Evolutionary conservation across 2,113 vertebrate genomes (phyloP).

Genomic region (Lepus europaeus): DNA sequence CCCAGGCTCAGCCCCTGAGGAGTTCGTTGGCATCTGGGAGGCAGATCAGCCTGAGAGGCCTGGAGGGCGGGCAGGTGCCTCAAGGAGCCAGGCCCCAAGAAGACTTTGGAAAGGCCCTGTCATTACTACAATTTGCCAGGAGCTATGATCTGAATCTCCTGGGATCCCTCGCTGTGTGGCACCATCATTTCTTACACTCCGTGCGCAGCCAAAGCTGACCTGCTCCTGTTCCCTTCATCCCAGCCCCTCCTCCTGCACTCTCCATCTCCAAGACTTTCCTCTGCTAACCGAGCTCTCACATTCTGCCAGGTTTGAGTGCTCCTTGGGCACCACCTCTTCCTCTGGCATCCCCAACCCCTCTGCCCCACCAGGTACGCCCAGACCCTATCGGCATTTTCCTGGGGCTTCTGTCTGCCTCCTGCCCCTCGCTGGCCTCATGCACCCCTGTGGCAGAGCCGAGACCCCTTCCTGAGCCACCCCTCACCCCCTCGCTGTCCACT

Average conservation of each 20-base stretch:
- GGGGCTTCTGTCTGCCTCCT: too few species aligned
- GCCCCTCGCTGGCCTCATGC: too few species aligned
- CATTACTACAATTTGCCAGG: background rate
- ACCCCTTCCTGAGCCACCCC: background rate
- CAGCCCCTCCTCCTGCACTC: background rate
- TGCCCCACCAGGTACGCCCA: background rate
- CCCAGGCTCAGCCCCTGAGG: background rate
- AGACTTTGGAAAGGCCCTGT: background rate
- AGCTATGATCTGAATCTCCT: background rate
- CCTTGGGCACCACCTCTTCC: too few species aligned
- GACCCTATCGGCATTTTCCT: background rate
- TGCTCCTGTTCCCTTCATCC: background rate
- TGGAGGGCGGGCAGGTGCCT: background rate
- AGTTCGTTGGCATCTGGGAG: background rate
- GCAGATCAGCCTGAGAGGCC: background rate
- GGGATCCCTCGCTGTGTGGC: background rate
- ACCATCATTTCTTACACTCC: background rate
- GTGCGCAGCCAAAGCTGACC: background rate
- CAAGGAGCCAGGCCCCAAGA: background rate
- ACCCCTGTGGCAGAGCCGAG: background rate
- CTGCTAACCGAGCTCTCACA: too few species aligned
- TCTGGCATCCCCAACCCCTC: fast-evolving
- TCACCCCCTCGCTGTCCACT: background rate
- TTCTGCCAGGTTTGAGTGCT: background rate
- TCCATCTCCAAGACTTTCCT: background rate